A percentile compares a stretch with the other conserved stretches of the same genome.
These are phyloP conservation scores for Polypterus bichir DNA, from an alignment of 2,113 vertebrate species.

Conservation along the genomic window DNA sequence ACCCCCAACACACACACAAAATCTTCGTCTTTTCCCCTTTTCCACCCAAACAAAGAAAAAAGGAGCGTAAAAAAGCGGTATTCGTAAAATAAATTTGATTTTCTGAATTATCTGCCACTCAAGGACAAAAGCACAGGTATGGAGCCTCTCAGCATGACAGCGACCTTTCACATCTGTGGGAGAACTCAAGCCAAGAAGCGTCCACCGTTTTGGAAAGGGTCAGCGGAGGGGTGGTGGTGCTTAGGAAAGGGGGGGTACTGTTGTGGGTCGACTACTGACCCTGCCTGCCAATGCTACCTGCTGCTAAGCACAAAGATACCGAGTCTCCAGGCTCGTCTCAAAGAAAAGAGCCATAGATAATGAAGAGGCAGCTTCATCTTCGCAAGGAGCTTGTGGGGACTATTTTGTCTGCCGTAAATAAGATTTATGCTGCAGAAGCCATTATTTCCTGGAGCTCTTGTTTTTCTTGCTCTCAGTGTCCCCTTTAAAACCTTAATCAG, in stretches of 20 bases:
- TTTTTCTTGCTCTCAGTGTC: constrained; percentile 16
- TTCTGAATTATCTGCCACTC: constrained; percentile 30
- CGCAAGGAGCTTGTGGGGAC: constrained; percentile 35
- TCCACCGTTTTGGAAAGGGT: constrained; percentile 29
- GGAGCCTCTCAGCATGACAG: constrained; percentile 23
- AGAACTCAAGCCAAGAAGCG: constrained; percentile 19
- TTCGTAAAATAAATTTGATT: constrained; percentile 33
- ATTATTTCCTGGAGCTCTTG: constrained; percentile 41
- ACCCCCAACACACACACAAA: not conserved
- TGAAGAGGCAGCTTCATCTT: constrained; percentile 40
- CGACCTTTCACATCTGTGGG: constrained; percentile 27
- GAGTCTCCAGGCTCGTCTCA: constrained; percentile 30
- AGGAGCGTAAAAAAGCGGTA: constrained; percentile 11
- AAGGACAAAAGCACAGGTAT: constrained; percentile 43
- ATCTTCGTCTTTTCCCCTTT: too few species aligned
- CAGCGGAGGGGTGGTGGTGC: constrained; percentile 24
- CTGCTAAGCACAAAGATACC: constrained; percentile 49
- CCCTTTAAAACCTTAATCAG: not conserved
- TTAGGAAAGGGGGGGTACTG: too few species aligned
- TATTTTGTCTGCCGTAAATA: constrained; percentile 55
- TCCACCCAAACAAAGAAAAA: not conserved
- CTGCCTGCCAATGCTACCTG: constrained; percentile 50
- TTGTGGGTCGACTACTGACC: constrained; percentile 36
- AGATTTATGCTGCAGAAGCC: constrained; percentile 47
- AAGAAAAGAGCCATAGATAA: constrained; percentile 51